These are phyloP conservation scores for Scatophagus argus DNA, from an alignment of 2,113 vertebrate species.

Conservation along the genomic window DNA sequence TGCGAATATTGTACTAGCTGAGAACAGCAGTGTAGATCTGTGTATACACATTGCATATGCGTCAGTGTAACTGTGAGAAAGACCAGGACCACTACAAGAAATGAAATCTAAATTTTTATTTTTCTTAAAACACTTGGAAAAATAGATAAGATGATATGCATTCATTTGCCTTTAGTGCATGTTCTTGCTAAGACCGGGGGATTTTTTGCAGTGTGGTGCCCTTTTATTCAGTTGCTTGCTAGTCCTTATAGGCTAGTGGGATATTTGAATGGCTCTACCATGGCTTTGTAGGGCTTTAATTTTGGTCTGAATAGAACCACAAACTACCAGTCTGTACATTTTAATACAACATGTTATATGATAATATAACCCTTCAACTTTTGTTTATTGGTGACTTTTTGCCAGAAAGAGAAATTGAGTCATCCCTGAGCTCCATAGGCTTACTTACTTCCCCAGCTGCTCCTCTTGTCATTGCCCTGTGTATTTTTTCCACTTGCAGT, in stretches of 20 bases:
- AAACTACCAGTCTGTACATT: neutral
- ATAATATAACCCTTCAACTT: neutral
- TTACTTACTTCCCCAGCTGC: slow-evolving; percentile 27
- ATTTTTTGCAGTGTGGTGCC: slow-evolving; percentile 20
- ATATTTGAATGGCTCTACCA: slow-evolving; percentile 19
- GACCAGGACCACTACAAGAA: slow-evolving; percentile 11
- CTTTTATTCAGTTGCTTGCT: slow-evolving; percentile 12
- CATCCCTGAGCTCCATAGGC: neutral
- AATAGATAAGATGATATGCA: neutral
- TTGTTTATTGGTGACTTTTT: neutral
- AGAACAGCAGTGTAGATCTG: slow-evolving; percentile 18
- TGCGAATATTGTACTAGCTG: neutral
- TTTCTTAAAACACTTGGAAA: neutral
- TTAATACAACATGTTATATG: no score
- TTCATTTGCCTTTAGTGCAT: neutral
- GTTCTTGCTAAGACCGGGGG: neutral
- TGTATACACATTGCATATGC: neutral
- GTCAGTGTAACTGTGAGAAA: slow-evolving; percentile 1
- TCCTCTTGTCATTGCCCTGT: slow-evolving; percentile 7
- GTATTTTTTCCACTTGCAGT: slow-evolving; percentile 8
- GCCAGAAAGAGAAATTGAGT: slow-evolving; percentile 3
- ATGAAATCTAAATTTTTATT: neutral
- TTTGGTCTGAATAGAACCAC: slow-evolving; percentile 4
- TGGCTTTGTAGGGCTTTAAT: slow-evolving; percentile 2
- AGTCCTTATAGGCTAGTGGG: slow-evolving; percentile 2